Base-by-base conservation (phyloP, 2,888 invertebrate genomes). In the Pachydiplax longipennis region DNA sequence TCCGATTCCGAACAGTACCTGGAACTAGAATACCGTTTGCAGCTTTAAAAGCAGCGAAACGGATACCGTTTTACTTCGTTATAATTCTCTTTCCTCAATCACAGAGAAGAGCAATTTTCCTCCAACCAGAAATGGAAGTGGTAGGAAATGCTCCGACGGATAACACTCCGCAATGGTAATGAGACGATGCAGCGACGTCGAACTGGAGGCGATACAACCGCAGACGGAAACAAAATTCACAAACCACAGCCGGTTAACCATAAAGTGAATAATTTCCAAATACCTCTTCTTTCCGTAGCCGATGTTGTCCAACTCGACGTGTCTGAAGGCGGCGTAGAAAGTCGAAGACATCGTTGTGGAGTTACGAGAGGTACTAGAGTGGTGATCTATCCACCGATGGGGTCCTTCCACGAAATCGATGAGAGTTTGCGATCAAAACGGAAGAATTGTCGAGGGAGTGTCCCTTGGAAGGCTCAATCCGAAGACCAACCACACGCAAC, bases 261-360 rank as follows among this genome's bases (percentile, higher is more conserved):
- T 15, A 13, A 13, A 91, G 90, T 91, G 87, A 40, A 37, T 91
- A 91, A 90, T 90, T 61, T 83, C 37, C 18, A 92, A 94, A 95
- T 95, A 98, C 98, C 98, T 97, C 95, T 97, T 97, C 95, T 98
- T 98, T 94, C 98, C 97, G 95, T 97, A 97, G 94, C 98, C 98
- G 94, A 98, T 97, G 95, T 98, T 98, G 96, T 98, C 98, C 93
- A 98, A 96, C 95, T 98, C 98, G 94, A 98, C 97, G 95, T 98
- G 98, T 95, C 98, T 97, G 95, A 98, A 98, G 93, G 97, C 97
- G 94, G 98, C 97, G 95, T 98, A 98, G 94, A 98, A 97, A 94
- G 98, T 98, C 98, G 98, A 87, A 87, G 87, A 87, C 87, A 87
- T 87, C 3, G 83, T 53, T 53, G 35, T 4, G 53, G 53, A 40